Evolutionary conservation across 2,797 vertebrate genomes (phyloP), one percentile per base, ranked within the genome.

Genomic region (Etheostoma perlongum): DNA sequence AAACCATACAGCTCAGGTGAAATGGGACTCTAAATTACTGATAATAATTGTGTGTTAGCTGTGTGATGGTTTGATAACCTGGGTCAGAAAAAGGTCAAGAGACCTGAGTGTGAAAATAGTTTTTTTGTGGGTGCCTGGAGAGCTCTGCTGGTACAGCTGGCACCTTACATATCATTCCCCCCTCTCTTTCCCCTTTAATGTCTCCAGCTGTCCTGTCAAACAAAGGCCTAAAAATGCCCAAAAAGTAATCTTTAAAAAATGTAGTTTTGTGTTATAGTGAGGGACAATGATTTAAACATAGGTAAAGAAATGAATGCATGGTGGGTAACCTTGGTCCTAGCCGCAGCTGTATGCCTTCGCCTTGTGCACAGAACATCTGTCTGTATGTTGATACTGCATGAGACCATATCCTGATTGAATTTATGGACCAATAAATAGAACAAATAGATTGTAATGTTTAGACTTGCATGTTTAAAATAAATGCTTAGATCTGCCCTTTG

Each of bases 391-490:
- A 82, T 74, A 51, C 66, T 61, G 64, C 66, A 77, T 63, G 62
- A 75, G 44, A 86, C 80, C 72, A 78, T 74, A 77, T 74, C 82
- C 79, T 84, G 76, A 83, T 84, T 85, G 12, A 71, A 81, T 85
- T 80, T 57, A 75, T 70, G 72, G 72, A 63, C 69, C 69, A 87
- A 81, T 89, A 81, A 88, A 79, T 81, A 70, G 67, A 85, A 82
- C 75, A 85, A 83, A 85, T 85, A 82, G 54, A 87, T 85, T 85
- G 71, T 74, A 85, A 83, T 87, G 83, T 85, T 90, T 73, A 75
- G 70, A 79, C 73, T 67, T 64, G 23, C 25, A 30, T 61, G 70
- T 83, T 80, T 78, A 49, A 58, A 79, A 81, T 66, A 85, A 55
- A 5, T 30, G 63, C 76, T 82, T 44, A 67, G 77, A 85, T 66